A percentile compares a stretch with the other conserved stretches of the same genome.
These are phyloP conservation scores for Patella depressa DNA, from an alignment of 2,888 invertebrate genomes.

Conservation along the genomic window DNA sequence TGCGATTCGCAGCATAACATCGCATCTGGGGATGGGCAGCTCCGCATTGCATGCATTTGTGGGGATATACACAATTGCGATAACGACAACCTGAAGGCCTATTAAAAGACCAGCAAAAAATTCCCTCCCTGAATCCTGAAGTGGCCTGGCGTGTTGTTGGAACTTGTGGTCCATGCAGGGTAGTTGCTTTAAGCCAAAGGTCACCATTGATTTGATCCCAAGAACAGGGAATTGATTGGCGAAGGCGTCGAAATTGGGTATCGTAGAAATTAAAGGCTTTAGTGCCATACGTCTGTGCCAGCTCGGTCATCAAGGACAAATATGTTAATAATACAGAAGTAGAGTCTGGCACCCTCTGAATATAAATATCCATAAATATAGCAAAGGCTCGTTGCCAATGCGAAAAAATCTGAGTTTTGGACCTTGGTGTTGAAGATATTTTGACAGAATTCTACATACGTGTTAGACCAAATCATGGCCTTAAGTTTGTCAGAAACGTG, in stretches of 20 bases:
- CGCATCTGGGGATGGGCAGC: no score
- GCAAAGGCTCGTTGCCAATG: background rate
- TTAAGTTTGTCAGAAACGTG: no score
- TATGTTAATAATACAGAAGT: background rate
- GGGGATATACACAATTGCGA: no score
- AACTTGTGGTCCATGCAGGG: background rate
- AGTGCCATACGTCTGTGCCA: background rate
- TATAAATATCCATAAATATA: background rate
- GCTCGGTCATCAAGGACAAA: background rate
- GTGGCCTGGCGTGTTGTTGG: no score
- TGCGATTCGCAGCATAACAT: no score
- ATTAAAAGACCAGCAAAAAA: no score
- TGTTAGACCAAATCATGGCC: no score
- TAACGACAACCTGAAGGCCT: no score
- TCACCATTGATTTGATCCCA: background rate
- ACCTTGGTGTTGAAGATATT: background rate
- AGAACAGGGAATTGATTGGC: background rate
- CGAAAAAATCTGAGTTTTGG: background rate
- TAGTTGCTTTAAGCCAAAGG: background rate
- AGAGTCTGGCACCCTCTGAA: background rate
- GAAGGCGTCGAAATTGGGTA: background rate
- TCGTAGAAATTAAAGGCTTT: background rate
- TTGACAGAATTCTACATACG: background rate
- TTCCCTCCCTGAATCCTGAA: no score
- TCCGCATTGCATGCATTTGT: no score